Evolutionary conservation across 2,113 vertebrate genomes (phyloP).

Genomic region (Stegostoma tigrinum): DNA sequence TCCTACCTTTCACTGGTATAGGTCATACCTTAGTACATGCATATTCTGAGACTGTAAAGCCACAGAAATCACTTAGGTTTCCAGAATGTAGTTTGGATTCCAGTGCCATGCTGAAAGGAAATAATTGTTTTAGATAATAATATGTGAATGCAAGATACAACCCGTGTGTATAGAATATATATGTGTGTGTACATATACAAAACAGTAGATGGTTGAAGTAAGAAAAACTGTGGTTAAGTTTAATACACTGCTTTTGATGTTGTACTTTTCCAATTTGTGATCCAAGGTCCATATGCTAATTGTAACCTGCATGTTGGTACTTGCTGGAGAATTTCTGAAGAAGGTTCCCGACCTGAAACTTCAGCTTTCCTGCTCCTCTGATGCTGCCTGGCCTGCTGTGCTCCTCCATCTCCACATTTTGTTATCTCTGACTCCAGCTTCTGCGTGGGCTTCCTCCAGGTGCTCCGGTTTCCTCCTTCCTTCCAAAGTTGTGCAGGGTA

Average conservation of each 20-base stretch:
- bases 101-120: not conserved
- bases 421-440: too few species aligned
- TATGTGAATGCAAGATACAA: not conserved
- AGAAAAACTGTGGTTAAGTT: not conserved
- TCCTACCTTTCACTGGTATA: not conserved
- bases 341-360: too few species aligned
- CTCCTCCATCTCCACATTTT: too few species aligned
- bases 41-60: not conserved
- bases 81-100: conserved; percentile 18
- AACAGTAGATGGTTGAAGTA: not conserved
- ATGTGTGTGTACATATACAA: too few species aligned
- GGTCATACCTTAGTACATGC: conserved; percentile 6
- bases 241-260: too few species aligned
- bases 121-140: not conserved
- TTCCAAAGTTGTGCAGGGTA: too few species aligned
- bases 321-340: too few species aligned
- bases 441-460: too few species aligned
- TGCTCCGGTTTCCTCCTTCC: too few species aligned
- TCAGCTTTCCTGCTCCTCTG: too few species aligned
- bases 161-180: not conserved
- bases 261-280: not conserved
- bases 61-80: conserved; percentile 12
- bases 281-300: not conserved
- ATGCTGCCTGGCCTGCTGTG: too few species aligned
- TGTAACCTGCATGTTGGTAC: not conserved